Evolutionary conservation across 2,113 vertebrate genomes (phyloP).

Genomic region (Morone chrysops): DNA sequence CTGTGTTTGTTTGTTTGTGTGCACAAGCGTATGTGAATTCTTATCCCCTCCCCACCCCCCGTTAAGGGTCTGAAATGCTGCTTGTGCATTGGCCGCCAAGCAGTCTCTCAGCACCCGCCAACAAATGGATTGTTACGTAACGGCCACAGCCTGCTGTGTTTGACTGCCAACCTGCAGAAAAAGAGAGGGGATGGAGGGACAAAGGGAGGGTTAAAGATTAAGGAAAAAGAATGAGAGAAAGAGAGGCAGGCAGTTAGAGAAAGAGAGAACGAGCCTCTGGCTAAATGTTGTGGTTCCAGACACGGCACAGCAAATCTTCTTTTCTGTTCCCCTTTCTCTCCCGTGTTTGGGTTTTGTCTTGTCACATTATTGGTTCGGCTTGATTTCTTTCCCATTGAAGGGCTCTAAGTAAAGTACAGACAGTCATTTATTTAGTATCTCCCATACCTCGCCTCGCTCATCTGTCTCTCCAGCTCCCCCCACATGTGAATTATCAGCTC

Average conservation of each 20-base stretch:
- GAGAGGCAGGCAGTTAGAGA: constrained; percentile 38
- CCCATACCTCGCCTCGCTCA: constrained; percentile 24
- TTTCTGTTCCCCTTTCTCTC: constrained; percentile 45
- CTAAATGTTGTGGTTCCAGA: constrained; percentile 72
- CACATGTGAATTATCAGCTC: constrained; percentile 53
- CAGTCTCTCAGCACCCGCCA: constrained; percentile 43
- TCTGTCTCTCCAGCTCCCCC: constrained; percentile 18
- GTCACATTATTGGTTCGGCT: constrained; percentile 68
- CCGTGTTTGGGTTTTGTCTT: constrained; percentile 64
- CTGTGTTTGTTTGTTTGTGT: constrained; percentile 63
- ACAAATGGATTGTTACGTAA: constrained; percentile 72
- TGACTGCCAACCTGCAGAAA: constrained; percentile 68
- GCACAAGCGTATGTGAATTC: constrained; percentile 45
- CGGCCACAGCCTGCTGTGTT: constrained; percentile 55
- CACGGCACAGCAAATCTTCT: constrained; percentile 67
- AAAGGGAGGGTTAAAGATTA: constrained; percentile 53
- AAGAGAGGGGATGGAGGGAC: constrained; percentile 31
- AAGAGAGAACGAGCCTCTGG: constrained; percentile 57
- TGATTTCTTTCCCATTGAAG: constrained; percentile 63
- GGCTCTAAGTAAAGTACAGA: constrained; percentile 56
- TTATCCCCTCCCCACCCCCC: background rate
- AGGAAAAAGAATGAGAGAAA: constrained; percentile 25
- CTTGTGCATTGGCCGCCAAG: constrained; percentile 38
- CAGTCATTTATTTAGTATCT: constrained; percentile 65
- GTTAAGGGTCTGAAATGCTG: constrained; percentile 49